Base-by-base conservation (phyloP, 2,113 vertebrate species). In the Mirounga angustirostris region DNA sequence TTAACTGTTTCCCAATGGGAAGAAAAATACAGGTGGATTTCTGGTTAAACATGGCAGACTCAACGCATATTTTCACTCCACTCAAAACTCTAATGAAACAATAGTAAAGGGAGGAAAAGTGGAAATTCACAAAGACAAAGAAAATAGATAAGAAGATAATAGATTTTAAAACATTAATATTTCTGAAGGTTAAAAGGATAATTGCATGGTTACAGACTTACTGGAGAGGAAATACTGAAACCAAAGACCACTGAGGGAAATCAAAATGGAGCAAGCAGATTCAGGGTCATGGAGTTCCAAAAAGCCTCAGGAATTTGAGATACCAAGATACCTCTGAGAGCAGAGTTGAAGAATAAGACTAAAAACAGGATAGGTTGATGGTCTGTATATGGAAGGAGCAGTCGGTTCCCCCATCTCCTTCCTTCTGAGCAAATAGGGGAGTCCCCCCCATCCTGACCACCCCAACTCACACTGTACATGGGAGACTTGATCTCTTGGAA, bases 21-120 rank as follows among this genome's bases (percentile, higher is more conserved):
- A 43, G 6, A 43, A 90, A 92, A 87, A 46, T 16, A 74, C n/a
- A 91, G 36, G 65, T 21, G 54, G n/a, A 36, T 92, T 92, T 96
- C 95, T 74, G 65, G 22, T 73, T 92, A 74, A 96, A 74, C 15
- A 74, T 73, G 50, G 8, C 67, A 65, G 18, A 82, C 18, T 76
- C 56, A 30, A 81, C 13, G 81, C 4, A 24, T 92, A 73, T 54
- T 87, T 81, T 33, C 33, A 43, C 21, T 16, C n/a, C 7, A n/a
- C 19, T 82, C 56, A 46, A 58, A 84, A 85, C 33, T 14, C 36
- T 52, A 91, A 43, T 50, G 81, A 82, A 74, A 82, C 24, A 2
- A 40, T 56, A 79, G 19, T 21, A 50, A 80, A 71, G 43, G 21
- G 14, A 22, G 5, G 0, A 10, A 22, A 40, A 54, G 33, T 54